Conservation (phyloP, 2,113 vertebrate genomes). For the Podarcis raffonei region DNA sequence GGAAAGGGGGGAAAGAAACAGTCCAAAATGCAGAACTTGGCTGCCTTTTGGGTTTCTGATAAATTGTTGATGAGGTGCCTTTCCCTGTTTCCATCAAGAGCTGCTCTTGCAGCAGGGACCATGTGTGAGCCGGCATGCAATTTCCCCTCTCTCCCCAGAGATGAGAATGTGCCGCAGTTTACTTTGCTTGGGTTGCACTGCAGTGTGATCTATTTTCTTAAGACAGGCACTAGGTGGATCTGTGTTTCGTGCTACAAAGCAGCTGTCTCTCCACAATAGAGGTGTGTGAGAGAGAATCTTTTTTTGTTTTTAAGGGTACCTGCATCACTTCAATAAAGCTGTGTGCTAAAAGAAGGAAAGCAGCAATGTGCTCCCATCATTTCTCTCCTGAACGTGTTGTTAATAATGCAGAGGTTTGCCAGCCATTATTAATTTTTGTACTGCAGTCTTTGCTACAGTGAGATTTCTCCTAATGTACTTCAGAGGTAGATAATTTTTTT, state of each 20-base stretch:
- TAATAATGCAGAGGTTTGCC: constrained; percentile 56
- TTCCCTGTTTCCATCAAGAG: constrained; percentile 47
- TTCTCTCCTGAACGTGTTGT: constrained; percentile 32
- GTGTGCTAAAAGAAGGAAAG: neutral
- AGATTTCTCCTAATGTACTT: constrained; percentile 36
- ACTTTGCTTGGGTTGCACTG: constrained; percentile 52
- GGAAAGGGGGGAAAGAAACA: constrained; percentile 6
- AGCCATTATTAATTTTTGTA: constrained; percentile 45
- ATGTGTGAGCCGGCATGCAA: constrained; percentile 39
- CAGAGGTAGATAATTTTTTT: constrained; percentile 27
- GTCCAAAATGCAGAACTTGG: neutral
- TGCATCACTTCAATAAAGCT: constrained; percentile 6
- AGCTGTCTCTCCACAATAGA: constrained; percentile 9
- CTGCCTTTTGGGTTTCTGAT: constrained; percentile 37
- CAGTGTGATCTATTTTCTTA: constrained; percentile 27
- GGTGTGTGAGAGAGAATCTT: neutral
- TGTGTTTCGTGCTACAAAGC: constrained; percentile 24
- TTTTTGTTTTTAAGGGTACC: constrained; percentile 5
- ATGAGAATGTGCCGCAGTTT: constrained; percentile 41
- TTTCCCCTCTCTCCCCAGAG: constrained; percentile 34
- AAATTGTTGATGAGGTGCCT: constrained; percentile 64
- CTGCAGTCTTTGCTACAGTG: constrained; percentile 45
- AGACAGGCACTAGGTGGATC: constrained; percentile 7
- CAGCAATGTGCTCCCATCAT: neutral
- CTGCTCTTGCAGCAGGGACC: constrained; percentile 48